These are phyloP conservation scores for Cynopterus sphinx DNA, from an alignment of 2,797 vertebrate genomes.

Conservation along the genomic window DNA sequence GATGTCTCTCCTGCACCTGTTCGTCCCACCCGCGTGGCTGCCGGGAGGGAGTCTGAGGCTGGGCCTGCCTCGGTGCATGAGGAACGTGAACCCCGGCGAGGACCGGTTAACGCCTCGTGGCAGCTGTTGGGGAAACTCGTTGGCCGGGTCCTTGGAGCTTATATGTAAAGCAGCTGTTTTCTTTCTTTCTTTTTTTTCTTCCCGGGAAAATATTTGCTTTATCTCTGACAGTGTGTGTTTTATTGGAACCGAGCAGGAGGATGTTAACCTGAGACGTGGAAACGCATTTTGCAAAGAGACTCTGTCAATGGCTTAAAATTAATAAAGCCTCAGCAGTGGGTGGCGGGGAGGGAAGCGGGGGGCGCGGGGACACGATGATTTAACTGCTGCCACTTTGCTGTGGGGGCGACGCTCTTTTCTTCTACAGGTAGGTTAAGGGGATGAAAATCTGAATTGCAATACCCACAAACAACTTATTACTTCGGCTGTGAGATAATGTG, in stretches of 20 bases:
- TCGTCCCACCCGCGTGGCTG: fast-evolving
- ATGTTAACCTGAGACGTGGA: slow-evolving; percentile 35
- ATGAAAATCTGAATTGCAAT: slow-evolving; percentile 67
- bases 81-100: not conserved
- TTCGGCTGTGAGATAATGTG: slow-evolving; percentile 43
- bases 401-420: not conserved
- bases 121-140: not conserved
- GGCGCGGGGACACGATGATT: not conserved
- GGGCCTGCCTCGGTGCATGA: not conserved
- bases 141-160: not conserved
- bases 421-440: slow-evolving; percentile 47
- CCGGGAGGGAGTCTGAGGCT: not conserved
- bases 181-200: not conserved
- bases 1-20: not conserved
- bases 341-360: not conserved
- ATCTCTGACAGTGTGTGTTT: not conserved
- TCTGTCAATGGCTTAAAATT: slow-evolving; percentile 48
- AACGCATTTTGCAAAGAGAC: slow-evolving; percentile 43
- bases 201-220: slow-evolving; percentile 54
- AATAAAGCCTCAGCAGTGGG: not conserved
- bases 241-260: slow-evolving; percentile 31
- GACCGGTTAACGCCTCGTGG: not conserved
- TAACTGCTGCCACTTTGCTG: slow-evolving; percentile 28
- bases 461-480: slow-evolving; percentile 73
- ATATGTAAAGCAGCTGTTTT: not conserved